These are phyloP conservation scores for Chironex yamaguchii DNA, from an alignment of 30 jellyfish, hydroid and myxozoan species.

Conservation along the genomic window DNA sequence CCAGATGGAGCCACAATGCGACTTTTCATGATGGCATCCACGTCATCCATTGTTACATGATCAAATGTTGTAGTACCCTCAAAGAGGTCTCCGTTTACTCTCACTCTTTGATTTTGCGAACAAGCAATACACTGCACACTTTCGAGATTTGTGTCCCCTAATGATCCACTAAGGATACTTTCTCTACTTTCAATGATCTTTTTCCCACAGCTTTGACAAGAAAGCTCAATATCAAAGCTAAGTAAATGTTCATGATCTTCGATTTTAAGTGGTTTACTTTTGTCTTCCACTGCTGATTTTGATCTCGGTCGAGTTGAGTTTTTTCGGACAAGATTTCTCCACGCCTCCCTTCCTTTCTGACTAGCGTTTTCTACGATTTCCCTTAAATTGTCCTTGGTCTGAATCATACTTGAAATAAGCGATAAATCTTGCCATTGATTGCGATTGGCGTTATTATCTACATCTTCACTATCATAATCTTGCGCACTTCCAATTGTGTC, in stretches of 20 bases:
- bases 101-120: slow-evolving; percentile 38
- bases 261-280: slow-evolving; percentile 43
- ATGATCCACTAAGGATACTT: slow-evolving; percentile 70
- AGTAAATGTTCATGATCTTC: slow-evolving; percentile 1
- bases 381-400: slow-evolving; percentile 89
- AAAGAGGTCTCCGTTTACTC: not conserved
- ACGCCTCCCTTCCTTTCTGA: slow-evolving; percentile 86
- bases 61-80: not conserved
- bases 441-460: not conserved
- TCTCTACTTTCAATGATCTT: slow-evolving; percentile 86
- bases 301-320: slow-evolving; percentile 26
- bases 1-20: slow-evolving; percentile 39
- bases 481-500: not conserved
- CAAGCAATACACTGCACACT: slow-evolving; percentile 80
- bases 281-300: slow-evolving; percentile 54
- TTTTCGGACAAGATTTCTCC: slow-evolving; percentile 79
- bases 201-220: slow-evolving; percentile 93
- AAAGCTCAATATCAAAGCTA: slow-evolving; percentile 90
- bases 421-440: slow-evolving; percentile 75
- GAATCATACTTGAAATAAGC: slow-evolving; percentile 79
- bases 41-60: not conserved
- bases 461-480: not conserved
- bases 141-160: slow-evolving; percentile 70
- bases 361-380: slow-evolving; percentile 96
- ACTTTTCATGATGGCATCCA: not conserved